Conservation (phyloP, 30 jellyfish, hydroid and myxozoan genomes). For the Catostylus mosaicus region DNA sequence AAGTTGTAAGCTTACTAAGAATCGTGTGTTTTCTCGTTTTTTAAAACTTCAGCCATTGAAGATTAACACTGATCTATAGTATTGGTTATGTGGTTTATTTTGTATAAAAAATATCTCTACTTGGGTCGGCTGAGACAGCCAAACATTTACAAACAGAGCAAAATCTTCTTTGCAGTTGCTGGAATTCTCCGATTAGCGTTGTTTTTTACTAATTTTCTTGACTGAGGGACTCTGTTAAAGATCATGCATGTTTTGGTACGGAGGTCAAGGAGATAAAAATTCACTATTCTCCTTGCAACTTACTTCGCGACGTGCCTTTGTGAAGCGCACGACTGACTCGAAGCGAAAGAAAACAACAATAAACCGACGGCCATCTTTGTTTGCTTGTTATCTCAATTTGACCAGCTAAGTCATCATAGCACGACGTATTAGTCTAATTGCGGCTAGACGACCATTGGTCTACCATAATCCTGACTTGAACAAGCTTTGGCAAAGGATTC, state of each 20-base stretch:
- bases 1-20: neutral
- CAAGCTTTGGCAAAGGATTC: conserved; percentile 16
- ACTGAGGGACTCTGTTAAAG: conserved; percentile 19
- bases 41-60: neutral
- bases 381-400: neutral
- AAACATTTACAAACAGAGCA: conserved; percentile 25
- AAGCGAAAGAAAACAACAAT: neutral
- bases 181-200: neutral
- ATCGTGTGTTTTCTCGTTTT: neutral
- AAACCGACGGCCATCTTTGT: neutral
- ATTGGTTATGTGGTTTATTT: neutral
- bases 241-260: conserved; percentile 16
- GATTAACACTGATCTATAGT: neutral
- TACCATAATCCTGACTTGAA: conserved; percentile 16
- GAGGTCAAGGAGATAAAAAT: conserved; percentile 19
- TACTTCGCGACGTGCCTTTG: conserved; percentile 4
- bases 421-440: neutral
- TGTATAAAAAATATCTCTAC: neutral
- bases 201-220: neutral
- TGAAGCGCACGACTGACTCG: neutral
- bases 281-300: neutral
- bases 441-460: conserved; percentile 31
- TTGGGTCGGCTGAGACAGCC: conserved; percentile 16
- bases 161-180: neutral
- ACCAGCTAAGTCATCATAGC: conserved; percentile 3